These are phyloP conservation scores for Drosophila lowei DNA, from an alignment of 1,140 invertebrate genomes.

Conservation along the genomic window DNA sequence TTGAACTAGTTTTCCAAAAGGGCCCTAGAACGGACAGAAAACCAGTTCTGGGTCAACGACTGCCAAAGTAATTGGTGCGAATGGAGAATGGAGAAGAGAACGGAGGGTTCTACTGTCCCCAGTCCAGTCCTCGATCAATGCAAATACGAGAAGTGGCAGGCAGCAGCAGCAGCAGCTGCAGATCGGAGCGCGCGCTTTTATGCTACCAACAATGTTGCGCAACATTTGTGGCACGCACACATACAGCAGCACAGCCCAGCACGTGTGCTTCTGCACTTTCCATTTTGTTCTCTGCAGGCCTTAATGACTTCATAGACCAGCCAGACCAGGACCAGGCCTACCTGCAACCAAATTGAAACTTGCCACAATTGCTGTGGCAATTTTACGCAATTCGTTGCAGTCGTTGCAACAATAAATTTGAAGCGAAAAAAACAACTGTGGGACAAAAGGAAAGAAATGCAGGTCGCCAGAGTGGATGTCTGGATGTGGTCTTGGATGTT, in stretches of 20 bases:
- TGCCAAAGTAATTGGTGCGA: conserved; percentile 64
- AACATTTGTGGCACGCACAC: conserved; percentile 17
- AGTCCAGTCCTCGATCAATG: conserved; percentile 45
- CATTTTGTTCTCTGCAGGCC: conserved; percentile 40
- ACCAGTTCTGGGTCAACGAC: conserved; percentile 66
- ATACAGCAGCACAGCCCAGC: too few species aligned
- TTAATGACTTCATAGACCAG: conserved; percentile 66
- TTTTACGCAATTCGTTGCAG: conserved; percentile 79
- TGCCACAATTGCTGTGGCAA: conserved; percentile 69
- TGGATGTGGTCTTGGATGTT: too few species aligned
- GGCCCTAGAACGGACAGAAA: conserved; percentile 37
- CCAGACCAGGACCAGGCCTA: background rate
- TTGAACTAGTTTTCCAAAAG: conserved; percentile 51
- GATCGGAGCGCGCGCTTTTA: background rate
- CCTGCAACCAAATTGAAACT: conserved; percentile 68
- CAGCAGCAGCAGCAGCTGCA: conserved; percentile 3
- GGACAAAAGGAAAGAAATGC: conserved; percentile 60
- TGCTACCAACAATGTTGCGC: conserved; percentile 32
- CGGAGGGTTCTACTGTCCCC: background rate
- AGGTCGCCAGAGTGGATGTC: conserved; percentile 35
- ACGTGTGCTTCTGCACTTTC: conserved; percentile 29
- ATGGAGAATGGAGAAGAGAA: too few species aligned
- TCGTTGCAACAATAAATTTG: conserved; percentile 73
- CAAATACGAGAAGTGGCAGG: conserved; percentile 50
- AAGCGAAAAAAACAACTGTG: conserved; percentile 45